These are phyloP conservation scores for Orthonyx spaldingii DNA, from an alignment of 2,113 vertebrate genomes.

Conservation along the genomic window DNA sequence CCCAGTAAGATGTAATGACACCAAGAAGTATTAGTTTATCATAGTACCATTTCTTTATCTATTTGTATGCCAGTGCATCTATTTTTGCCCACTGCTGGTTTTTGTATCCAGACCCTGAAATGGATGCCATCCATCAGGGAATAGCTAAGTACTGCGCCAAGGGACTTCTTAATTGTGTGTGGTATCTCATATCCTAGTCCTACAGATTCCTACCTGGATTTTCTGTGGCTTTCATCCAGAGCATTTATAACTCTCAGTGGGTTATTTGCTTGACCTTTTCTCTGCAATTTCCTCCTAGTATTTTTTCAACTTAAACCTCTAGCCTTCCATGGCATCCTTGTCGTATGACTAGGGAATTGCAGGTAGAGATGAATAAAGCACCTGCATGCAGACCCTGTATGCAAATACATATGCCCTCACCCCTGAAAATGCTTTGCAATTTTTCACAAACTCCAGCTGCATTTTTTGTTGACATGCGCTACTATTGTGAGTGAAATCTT, in stretches of 20 bases:
- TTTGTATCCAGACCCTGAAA: neutral
- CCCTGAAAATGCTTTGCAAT: neutral
- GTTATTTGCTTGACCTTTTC: neutral
- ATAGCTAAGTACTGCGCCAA: neutral
- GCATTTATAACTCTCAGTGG: neutral
- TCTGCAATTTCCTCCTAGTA: neutral
- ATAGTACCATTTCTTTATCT: neutral
- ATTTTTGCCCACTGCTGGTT: neutral
- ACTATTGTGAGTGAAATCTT: neutral
- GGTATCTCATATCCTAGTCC: neutral
- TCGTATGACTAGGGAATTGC: neutral
- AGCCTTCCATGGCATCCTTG: neutral
- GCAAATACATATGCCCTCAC: neutral
- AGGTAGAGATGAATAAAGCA: neutral
- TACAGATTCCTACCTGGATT: neutral
- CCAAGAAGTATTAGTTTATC: neutral
- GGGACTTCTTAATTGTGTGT: neutral
- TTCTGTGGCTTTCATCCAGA: neutral
- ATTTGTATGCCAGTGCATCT: neutral
- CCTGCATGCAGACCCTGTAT: accelerated
- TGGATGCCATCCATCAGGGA: neutral
- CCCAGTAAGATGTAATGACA: neutral
- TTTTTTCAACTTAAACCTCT: neutral
- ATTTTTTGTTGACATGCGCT: neutral
- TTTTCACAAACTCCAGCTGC: neutral